phyloP scores from a whole-genome alignment of 2,797 vertebrate species.

The Numenius phaeopus region DNA sequence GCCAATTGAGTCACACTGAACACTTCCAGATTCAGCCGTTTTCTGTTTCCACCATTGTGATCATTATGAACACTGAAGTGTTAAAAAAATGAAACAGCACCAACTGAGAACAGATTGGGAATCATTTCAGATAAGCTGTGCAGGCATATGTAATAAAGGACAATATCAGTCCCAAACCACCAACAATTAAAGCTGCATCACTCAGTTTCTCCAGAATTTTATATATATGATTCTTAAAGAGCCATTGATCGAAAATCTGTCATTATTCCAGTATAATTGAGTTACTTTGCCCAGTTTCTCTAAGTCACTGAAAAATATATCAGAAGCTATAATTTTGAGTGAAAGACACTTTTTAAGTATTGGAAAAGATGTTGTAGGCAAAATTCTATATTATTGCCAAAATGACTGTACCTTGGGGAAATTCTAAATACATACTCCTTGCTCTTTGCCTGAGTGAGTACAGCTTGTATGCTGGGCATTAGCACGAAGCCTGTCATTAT shows the following conservation, averaged over 20 bases:
- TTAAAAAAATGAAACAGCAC: not conserved
- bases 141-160: not conserved
- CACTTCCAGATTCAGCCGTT: accelerated
- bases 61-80: not conserved
- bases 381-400: not conserved
- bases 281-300: not conserved
- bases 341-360: not conserved
- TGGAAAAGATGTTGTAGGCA: not conserved
- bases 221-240: not conserved
- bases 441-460: not conserved
- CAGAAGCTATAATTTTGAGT: not conserved
- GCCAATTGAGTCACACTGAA: not conserved
- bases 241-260: not conserved
- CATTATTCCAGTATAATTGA: not conserved
- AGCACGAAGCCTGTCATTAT: not conserved
- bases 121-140: not conserved
- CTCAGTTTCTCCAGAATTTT: not conserved
- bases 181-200: not conserved
- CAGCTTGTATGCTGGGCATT: not conserved
- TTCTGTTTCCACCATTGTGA: not conserved
- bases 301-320: not conserved
- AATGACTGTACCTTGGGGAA: not conserved
- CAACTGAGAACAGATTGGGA: not conserved
- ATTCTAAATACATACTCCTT: not conserved
- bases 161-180: not conserved